Evolutionary conservation across 2,113 vertebrate genomes (phyloP), one percentile per base, ranked within the genome.

Genomic region (Notechis scutatus): DNA sequence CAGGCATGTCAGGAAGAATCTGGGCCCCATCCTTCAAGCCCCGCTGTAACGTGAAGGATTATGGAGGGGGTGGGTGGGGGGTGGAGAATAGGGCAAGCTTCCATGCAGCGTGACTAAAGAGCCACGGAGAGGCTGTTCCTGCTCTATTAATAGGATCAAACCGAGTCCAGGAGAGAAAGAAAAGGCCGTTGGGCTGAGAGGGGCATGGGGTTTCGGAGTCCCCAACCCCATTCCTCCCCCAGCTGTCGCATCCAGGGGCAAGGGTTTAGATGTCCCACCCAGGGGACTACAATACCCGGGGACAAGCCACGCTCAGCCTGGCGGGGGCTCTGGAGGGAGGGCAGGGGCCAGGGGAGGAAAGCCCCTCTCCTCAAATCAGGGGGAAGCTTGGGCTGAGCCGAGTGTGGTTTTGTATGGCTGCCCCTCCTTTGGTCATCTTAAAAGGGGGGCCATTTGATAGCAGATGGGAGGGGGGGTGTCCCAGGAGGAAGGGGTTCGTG

Each of bases 81-180:
- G 12, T 14, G 6, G 88, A 95, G 92, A 94, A 91, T 1, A 81
- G 96, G 94, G 94, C 88, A 50, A 95, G 94, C 1, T 34, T 26
- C 88, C 26, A 92, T 64, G 95, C 96, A 96, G 96, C 90, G 52
- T 95, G 96, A 96, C 96, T 42, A 93, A 0, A 0, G 94, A 81
- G 94, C 95, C 96, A 50, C 47, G 8, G 47, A 50, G 47, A 50
- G 47, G 8, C 47, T 50, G 47, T 50, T 50, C 47, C 47, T 50
- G 47, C 47, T 9, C 95, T 95, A 64, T 94, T 95, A 95, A 95
- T 61, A 96, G 96, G 93, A 87, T 92, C 91, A 94, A 24, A 88
- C 94, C 90, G 57, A 93, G 91, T 50, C 89, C 85, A 39, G 56
- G 56, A 54, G 47, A 90, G 74, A 24, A 55, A 24, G 5, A 50